A percentile compares a stretch with the other conserved stretches of the same genome.
These are phyloP conservation scores for Bombus sylvicola DNA, from an alignment of 1,140 invertebrate genomes.

Conservation along the genomic window DNA sequence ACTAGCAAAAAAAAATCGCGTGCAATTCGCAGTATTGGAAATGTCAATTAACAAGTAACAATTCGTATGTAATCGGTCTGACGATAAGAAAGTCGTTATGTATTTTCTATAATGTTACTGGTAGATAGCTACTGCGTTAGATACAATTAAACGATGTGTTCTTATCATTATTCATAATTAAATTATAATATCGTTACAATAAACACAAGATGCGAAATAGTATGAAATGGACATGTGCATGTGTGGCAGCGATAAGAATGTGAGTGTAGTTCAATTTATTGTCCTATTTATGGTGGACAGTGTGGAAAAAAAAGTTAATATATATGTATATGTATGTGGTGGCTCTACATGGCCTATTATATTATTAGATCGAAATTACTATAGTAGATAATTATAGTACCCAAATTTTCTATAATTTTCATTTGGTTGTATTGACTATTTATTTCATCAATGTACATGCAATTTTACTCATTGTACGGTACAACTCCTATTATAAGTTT, in stretches of 20 bases:
- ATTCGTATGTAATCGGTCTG: conserved; percentile 61
- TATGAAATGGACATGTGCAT: conserved; percentile 36
- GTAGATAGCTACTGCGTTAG: conserved; percentile 65
- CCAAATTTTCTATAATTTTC: conserved; percentile 54
- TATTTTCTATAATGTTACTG: conserved; percentile 72
- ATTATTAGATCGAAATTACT: conserved; percentile 48
- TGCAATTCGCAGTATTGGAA: conserved; percentile 69
- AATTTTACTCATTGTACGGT: conserved; percentile 31
- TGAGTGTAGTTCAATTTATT: conserved; percentile 37
- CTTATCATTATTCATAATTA: conserved; percentile 70
- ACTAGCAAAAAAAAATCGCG: conserved; percentile 29
- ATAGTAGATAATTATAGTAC: conserved; percentile 46
- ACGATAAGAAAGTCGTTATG: conserved; percentile 65
- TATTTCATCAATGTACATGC: conserved; percentile 52
- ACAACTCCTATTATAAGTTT: conserved; percentile 48
- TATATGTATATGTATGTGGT: conserved; percentile 53
- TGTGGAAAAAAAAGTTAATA: conserved; percentile 33
- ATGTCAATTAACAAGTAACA: conserved; percentile 69
- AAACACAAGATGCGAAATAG: conserved; percentile 47
- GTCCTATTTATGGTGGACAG: conserved; percentile 42
- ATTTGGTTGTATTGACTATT: conserved; percentile 45
- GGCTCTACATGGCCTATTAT: conserved; percentile 66
- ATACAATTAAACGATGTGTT: conserved; percentile 70
- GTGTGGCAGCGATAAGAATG: conserved; percentile 22
- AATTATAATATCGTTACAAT: conserved; percentile 58